Percentiles rank a stretch among this genome's conserved stretches.
phyloP scores from a whole-genome alignment of 2,888 invertebrate genomes.

The Drosophila gaucha region DNA sequence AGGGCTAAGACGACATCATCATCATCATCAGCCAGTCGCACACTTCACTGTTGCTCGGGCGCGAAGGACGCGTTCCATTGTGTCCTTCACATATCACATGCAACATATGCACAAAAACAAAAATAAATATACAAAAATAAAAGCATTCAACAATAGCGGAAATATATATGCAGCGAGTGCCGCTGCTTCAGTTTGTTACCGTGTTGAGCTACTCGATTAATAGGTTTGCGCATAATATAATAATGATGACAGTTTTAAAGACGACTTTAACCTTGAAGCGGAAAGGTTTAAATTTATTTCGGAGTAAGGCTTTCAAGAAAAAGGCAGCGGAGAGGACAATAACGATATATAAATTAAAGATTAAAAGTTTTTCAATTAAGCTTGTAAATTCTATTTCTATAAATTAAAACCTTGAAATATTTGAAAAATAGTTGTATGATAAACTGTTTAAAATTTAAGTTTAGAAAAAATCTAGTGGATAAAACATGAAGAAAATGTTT shows the following conservation, averaged over 20 bases:
- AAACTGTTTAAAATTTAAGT: no score
- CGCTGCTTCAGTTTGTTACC: constrained; percentile 4
- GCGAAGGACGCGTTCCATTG: constrained; percentile 18
- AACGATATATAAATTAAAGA: no score
- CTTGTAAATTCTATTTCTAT: no score
- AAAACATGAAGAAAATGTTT: no score
- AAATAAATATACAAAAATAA: not conserved
- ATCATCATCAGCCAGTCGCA: constrained; percentile 13
- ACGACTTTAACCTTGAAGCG: not conserved
- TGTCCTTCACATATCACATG: constrained; percentile 46
- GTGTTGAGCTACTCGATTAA: constrained; percentile 17
- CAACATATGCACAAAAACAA: constrained; percentile 39
- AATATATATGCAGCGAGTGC: constrained; percentile 18
- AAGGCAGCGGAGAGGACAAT: no score
- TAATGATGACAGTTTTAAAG: not conserved
- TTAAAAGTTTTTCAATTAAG: no score
- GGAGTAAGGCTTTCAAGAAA: no score
- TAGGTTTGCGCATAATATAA: not conserved
- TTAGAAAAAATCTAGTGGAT: no score
- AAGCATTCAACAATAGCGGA: not conserved
- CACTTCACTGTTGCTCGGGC: constrained; percentile 23
- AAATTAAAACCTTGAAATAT: no score
- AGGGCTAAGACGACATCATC: constrained; percentile 35
- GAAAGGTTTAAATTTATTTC: no score
- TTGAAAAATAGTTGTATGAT: no score